phyloP scores from a whole-genome alignment of 2,797 vertebrate species.

The Malacoraja senta region DNA sequence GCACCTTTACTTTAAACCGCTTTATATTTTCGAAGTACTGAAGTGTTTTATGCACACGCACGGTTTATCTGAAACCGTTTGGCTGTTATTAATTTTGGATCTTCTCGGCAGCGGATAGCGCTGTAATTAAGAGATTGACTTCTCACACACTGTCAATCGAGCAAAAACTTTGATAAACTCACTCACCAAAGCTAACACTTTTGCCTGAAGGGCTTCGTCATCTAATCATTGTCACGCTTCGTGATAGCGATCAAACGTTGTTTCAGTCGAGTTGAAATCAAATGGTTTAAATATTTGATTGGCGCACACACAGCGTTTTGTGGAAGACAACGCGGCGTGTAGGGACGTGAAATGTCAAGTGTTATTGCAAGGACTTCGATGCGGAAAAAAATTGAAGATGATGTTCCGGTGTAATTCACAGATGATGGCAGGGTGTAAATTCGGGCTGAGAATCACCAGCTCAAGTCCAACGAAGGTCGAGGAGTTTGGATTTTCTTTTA shows the following conservation, averaged over 20 bases:
- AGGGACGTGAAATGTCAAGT: background rate
- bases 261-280: background rate
- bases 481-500: background rate
- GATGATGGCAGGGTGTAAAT: background rate
- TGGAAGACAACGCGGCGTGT: background rate
- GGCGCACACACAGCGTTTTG: background rate
- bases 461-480: background rate
- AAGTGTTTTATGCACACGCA: background rate
- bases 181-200: background rate
- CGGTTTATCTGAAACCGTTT: background rate
- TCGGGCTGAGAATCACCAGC: background rate
- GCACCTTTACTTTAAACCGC: background rate
- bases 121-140: constrained; percentile 16
- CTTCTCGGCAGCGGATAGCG: background rate
- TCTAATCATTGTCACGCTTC: background rate
- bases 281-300: background rate
- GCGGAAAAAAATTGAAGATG: constrained; percentile 28
- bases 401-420: background rate
- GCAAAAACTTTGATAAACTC: constrained; percentile 21
- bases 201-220: background rate
- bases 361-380: background rate
- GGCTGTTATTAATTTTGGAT: constrained; percentile 3
- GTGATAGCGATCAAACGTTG: background rate
- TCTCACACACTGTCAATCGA: background rate
- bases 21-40: background rate